Base-by-base conservation (phyloP, 2,888 invertebrate genomes). In the Coremacera marginata region DNA sequence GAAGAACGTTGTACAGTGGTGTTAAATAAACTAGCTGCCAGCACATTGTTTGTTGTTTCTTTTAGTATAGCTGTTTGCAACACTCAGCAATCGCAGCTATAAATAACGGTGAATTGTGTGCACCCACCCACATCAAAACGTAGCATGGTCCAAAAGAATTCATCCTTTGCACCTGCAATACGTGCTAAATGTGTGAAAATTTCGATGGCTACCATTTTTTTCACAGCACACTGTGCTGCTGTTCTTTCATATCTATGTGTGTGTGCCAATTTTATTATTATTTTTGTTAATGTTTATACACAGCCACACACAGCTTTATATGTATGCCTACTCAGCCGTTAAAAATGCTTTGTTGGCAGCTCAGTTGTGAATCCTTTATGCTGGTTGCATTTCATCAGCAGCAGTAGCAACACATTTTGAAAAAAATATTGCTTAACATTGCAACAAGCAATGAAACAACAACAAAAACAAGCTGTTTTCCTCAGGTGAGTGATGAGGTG, bases 341-440 rank as follows among this genome's bases (percentile, higher is more conserved):
- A 63, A 63, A 63, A 63, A 34, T 63, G 63, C 63, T 34, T 63
- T 63, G 63, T 63, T 63, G 34, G 63, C 63, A 31, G 63, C 34
- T 63, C 63, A 31, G 63, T 34, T 34, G 63, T n/a, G 31, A 63
- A 31, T 63, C 16, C 34, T 63, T 31, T 34, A 34, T 63, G 22
- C 31, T 62, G 27, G 22, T 62, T 62, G 27, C 25, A 16, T 25
- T 16, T 11, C 22, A 22, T 16, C 62, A 25, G 19, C 55, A 62
- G 19, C 55, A 14, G 19, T 19, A 14, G 62, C 27, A 62, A 27
- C 62, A 27, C 31, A 2, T 62, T 62, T 62, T 63, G n/a, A 25
- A 63, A n/a, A 34, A 63, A 31, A 5, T 34, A 31, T 34, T 34
- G 34, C 63, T 27, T 14, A 7, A 63, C 63, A 63, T 63, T 31